A percentile compares a stretch with the other conserved stretches of the same genome.
Conservation (phyloP, 2,113 vertebrate species). For the Ctenomys sociabilis region DNA sequence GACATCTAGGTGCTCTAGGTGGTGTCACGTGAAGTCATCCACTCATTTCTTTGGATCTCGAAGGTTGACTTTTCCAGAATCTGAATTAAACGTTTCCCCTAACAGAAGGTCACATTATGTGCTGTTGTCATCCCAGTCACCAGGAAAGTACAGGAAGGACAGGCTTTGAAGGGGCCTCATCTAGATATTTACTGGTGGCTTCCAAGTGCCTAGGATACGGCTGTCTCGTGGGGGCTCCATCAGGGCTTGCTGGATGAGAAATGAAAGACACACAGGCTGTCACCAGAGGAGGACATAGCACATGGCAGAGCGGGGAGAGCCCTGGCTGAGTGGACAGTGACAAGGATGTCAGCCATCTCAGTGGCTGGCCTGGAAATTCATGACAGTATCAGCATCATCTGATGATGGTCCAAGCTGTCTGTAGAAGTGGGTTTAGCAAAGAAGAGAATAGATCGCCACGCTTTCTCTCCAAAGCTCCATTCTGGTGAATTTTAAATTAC, state of each 20-base stretch:
- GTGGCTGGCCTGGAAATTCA: neutral
- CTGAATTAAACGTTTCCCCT: neutral
- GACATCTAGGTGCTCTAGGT: neutral
- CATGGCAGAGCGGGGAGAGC: neutral
- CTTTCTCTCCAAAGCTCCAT: neutral
- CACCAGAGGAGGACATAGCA: neutral
- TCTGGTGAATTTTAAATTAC: slow-evolving; percentile 21
- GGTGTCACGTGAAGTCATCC: neutral
- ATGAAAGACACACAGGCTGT: neutral
- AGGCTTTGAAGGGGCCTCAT: neutral
- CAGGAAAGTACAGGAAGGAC: neutral
- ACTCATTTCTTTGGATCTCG: neutral
- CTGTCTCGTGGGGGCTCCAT: too few species aligned
- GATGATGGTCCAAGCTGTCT: neutral
- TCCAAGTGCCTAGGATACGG: neutral
- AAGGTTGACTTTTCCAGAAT: slow-evolving; percentile 11
- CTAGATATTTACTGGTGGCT: neutral
- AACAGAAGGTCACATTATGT: neutral
- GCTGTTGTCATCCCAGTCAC: neutral
- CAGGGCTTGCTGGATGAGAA: neutral
- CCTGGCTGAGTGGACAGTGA: neutral
- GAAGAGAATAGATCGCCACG: neutral
- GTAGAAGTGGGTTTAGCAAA: neutral
- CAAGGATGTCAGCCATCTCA: neutral
- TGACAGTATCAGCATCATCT: neutral